phyloP scores from a whole-genome alignment of 2,797 vertebrate species.

The Hipposideros larvatus region DNA sequence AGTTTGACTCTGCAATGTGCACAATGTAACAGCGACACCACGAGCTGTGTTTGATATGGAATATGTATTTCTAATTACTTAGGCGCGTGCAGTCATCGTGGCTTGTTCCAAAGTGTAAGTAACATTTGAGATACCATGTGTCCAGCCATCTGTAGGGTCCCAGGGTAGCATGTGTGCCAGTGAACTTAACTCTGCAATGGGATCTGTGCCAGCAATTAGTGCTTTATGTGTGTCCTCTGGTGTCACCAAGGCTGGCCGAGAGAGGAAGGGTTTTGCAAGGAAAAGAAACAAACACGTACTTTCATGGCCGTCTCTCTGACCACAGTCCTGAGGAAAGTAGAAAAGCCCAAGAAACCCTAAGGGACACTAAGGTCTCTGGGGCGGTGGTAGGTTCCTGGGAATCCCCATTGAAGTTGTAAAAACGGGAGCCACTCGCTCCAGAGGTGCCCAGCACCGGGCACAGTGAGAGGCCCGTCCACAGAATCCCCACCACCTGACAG shows the following conservation, averaged over 20 bases:
- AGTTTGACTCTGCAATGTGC: not conserved
- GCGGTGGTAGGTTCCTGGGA: not conserved
- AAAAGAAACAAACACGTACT: not conserved
- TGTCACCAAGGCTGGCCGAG: not conserved
- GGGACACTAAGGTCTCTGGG: not conserved
- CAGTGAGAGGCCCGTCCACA: not conserved
- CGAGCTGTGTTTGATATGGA: slow-evolving; percentile 33
- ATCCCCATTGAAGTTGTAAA: not conserved
- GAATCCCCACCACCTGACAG: not conserved
- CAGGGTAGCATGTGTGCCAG: not conserved
- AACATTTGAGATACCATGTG: not conserved
- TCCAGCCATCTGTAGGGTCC: not conserved
- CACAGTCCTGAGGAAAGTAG: not conserved
- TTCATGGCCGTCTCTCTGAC: not conserved
- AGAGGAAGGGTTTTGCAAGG: not conserved
- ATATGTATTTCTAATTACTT: slow-evolving; percentile 73
- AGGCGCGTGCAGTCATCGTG: slow-evolving; percentile 56
- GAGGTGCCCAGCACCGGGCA: not conserved
- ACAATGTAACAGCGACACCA: slow-evolving; percentile 11
- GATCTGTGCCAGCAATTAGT: accelerated
- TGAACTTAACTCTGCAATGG: not conserved
- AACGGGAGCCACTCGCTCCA: not conserved
- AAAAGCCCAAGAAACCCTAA: not conserved
- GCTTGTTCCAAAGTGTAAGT: not conserved
- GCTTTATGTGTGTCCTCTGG: not conserved